Percentiles rank a stretch among this genome's conserved stretches.
Evolutionary conservation across 2,797 vertebrate species (phyloP).

Genomic region (Pseudochaenichthys georgianus): DNA sequence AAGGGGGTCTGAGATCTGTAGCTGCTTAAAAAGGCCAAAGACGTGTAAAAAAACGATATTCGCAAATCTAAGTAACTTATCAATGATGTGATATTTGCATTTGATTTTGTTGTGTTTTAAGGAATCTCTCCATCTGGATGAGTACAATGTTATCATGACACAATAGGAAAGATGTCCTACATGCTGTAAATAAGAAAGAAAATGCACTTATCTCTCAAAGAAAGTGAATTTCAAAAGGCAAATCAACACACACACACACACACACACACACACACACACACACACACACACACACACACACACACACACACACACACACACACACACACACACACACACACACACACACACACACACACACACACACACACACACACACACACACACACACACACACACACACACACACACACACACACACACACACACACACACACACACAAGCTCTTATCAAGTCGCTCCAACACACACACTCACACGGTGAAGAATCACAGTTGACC

Average conservation of each 20-base stretch:
- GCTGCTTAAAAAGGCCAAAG: too few species aligned
- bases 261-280: constrained; percentile 4
- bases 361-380: constrained; percentile 16
- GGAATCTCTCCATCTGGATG: background rate
- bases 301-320: constrained; percentile 4
- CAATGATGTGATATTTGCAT: background rate
- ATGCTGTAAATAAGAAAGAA: background rate
- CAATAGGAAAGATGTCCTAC: background rate
- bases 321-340: constrained; percentile 8
- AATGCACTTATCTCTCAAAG: background rate
- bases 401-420: too few species aligned
- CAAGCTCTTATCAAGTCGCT: background rate
- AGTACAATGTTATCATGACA: background rate
- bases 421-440: constrained; percentile 4
- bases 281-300: constrained; percentile 10
- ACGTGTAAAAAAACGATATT: too few species aligned
- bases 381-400: constrained; percentile 5
- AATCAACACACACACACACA: background rate
- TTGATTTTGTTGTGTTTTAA: too few species aligned
- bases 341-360: background rate
- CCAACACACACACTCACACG: constrained; percentile 18
- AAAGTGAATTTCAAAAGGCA: background rate
- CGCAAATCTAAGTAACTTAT: background rate
- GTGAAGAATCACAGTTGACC: constrained; percentile 84
- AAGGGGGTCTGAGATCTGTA: too few species aligned